A percentile compares a stretch with the other conserved stretches of the same genome.
Conservation (phyloP, 2,888 invertebrate genomes). For the Dicycla oo region DNA sequence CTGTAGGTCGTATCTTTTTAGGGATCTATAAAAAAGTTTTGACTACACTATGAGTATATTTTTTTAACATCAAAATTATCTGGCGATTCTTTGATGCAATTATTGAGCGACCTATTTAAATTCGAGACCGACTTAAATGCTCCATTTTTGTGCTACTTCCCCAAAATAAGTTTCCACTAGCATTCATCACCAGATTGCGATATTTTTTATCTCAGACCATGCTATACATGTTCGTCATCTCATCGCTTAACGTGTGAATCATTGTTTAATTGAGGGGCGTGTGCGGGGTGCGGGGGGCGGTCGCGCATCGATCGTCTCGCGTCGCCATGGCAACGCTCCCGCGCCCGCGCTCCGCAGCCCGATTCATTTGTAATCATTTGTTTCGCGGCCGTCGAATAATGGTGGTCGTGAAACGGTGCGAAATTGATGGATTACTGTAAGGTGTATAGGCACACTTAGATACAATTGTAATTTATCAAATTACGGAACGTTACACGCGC, state of each 20-base stretch:
- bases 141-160: not conserved
- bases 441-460: slow-evolving; percentile 65
- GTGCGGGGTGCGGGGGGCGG: slow-evolving; percentile 74
- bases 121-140: slow-evolving; percentile 8
- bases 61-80: not conserved
- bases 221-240: slow-evolving; percentile 79
- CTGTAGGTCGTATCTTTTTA: slow-evolving; percentile 38
- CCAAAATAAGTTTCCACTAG: not conserved
- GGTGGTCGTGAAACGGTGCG: slow-evolving; percentile 83
- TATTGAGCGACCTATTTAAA: slow-evolving; percentile 15
- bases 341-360: slow-evolving; percentile 71
- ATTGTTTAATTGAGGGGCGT: slow-evolving; percentile 87
- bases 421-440: slow-evolving; percentile 84
- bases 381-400: slow-evolving; percentile 88
- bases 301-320: slow-evolving; percentile 87
- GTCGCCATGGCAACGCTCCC: slow-evolving; percentile 83
- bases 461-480: slow-evolving; percentile 69
- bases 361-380: slow-evolving; percentile 90
- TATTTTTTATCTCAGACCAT: slow-evolving; percentile 48
- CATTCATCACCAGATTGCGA: slow-evolving; percentile 8
- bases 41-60: slow-evolving; percentile 1
- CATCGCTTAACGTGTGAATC: slow-evolving; percentile 86
- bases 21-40: slow-evolving; percentile 21
- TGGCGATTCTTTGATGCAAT: not conserved
- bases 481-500: slow-evolving; percentile 45